A percentile compares a stretch with the other conserved stretches of the same genome.
These are phyloP conservation scores for Leptinotarsa defecta DNA, from an alignment of 1,140 invertebrate species.

Conservation along the genomic window DNA sequence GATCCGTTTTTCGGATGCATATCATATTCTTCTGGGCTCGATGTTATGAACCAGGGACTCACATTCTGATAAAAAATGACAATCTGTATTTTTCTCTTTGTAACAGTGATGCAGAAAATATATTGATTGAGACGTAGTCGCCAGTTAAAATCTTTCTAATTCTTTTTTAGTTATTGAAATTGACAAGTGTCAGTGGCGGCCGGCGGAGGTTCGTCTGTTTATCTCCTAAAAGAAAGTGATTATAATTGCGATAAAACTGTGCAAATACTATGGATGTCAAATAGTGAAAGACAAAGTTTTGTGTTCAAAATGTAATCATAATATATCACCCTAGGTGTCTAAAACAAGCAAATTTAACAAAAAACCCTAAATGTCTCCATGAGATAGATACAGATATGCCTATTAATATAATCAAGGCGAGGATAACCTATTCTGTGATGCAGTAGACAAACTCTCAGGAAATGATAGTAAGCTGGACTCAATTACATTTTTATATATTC, in stretches of 20 bases:
- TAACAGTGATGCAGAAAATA: no score
- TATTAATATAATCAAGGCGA: neutral
- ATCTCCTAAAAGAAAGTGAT: neutral
- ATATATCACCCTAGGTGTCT: neutral
- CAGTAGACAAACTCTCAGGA: neutral
- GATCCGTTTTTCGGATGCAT: no score
- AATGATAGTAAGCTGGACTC: conserved; percentile 1
- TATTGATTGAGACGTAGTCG: no score
- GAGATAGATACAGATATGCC: neutral
- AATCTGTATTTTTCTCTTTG: no score
- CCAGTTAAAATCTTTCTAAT: no score
- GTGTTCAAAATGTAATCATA: conserved; percentile 7
- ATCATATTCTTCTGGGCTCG: no score
- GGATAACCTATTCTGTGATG: conserved; percentile 10
- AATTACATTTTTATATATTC: neutral
- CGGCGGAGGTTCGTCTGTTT: neutral
- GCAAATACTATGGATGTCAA: neutral
- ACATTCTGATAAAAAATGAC: no score
- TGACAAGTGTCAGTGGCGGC: no score
- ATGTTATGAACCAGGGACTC: no score
- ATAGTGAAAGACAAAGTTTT: conserved; percentile 10
- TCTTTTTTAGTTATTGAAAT: no score
- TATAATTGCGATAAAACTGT: conserved; percentile 4
- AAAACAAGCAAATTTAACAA: conserved; percentile 4
- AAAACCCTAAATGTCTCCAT: conserved; percentile 12